Base-by-base conservation (phyloP, 2,113 vertebrate species). In the Cebidichthys violaceus region DNA sequence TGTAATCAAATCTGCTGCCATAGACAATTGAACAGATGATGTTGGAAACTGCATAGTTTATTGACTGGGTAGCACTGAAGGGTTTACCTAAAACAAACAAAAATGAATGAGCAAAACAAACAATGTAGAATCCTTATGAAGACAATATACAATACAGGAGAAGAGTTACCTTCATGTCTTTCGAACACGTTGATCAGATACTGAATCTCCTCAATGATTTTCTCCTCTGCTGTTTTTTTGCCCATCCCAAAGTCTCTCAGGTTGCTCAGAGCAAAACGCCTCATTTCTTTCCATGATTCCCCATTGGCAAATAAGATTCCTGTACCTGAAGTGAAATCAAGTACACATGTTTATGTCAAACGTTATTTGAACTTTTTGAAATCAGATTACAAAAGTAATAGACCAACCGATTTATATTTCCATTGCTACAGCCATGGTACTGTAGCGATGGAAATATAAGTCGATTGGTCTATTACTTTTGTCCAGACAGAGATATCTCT, bases 201-300 rank as follows among this genome's bases (percentile, higher is more conserved):
- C 2, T 52, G 27, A 52, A 1, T 22, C 29, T 69, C 67, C 67
- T 52, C 67, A 22, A 52, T 33, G 45, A 52, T 52, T 35, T 35
- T 69, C 6, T 69, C 18, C 18, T 69, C 67, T 33, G 10, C 2
- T 13, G 2, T 9, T 52, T 33, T 69, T 52, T 4, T 69, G 45
- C 67, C 45, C 67, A 69, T 69, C 45, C 67, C 67, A 31, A 22
- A 69, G 45, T 35, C 45, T 69, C 18, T 69, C 67, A 69, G 18
- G 67, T 50, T 69, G 18, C 0, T 69, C 27, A 69, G 18, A 13
- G 45, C 5, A 69, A 69, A 69, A 22, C 67, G 45, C 18, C 67
- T 52, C 45, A 69, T 69, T 33, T 69, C 67, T 69, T 69, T 69
- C 67, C 67, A 69, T 2, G 2, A n/a, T 1, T 69, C 18, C 10